phyloP scores from a whole-genome alignment of 2,888 invertebrate species.

The Pterostichus madidus region DNA sequence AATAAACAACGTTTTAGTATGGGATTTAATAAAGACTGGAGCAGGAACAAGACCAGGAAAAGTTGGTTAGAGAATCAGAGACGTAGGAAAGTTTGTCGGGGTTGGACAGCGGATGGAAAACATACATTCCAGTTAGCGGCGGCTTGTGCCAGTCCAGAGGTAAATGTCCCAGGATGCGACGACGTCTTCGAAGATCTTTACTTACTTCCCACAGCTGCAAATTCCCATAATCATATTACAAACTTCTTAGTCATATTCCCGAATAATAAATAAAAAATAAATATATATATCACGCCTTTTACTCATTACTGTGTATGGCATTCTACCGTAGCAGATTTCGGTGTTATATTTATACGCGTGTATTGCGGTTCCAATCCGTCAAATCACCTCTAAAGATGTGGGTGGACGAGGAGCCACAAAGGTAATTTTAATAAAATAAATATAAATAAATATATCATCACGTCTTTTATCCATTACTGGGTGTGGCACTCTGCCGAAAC shows the following conservation, averaged over 20 bases:
- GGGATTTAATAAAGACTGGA: constrained; percentile 48
- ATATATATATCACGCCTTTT: no score
- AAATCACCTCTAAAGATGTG: no score
- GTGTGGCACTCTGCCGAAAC: no score
- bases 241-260: neutral
- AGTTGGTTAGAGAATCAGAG: constrained; percentile 18
- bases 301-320: no score
- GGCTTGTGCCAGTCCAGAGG: neutral
- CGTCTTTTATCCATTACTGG: no score
- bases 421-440: no score
- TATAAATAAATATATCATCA: no score
- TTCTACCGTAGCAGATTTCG: no score
- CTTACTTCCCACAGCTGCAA: neutral
- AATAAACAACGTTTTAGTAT: constrained; percentile 41
- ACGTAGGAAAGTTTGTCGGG: constrained; percentile 13
- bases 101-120: neutral
- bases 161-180: constrained; percentile 18
- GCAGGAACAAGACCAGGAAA: constrained; percentile 12
- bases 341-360: no score
- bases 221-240: neutral
- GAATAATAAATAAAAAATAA: no score
- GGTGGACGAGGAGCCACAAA: no score
- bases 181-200: neutral
- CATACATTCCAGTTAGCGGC: constrained; percentile 28
- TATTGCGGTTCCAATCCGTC: no score